Evolutionary conservation across 1,140 invertebrate genomes (phyloP), one percentile per base, ranked within the genome.

Genomic region (Euwallacea fornicatus): DNA sequence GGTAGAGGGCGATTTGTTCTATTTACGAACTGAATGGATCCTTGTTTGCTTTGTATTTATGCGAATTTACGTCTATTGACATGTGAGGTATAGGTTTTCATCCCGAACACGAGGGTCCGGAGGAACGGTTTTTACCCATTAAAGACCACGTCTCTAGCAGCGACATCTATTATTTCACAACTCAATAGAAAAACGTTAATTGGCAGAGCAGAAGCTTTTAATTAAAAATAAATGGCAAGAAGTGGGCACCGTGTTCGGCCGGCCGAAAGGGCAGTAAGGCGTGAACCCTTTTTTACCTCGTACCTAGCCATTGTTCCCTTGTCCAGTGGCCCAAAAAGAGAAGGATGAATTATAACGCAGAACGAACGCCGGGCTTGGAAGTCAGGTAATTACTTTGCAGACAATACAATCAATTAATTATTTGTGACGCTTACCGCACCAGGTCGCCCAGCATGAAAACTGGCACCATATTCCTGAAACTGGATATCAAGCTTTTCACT

Each of bases 401-500:
- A 80, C 79, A 80, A 80, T 80, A 77, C 79, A 74, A 80, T 80
- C 78, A 78, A 80, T 80, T 80, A 80, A 80, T 80, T 80, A 80
- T 74, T 71, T 75, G 72, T 78, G 77, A 78, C 78, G 78, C 69
- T 68, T 73, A 69, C 64, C 78, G 69, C 76, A 73, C 73, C 75
- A 78, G 78, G 77, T 79, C 75, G 76, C 63, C 15, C 63, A 59
- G 62, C 42, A 60, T 50, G 67, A 21, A 60, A 60, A 71, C 61
- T 46, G 62, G 69, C 16, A 16, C 33, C 10, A 8, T 43, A 69
- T 69, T 69, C 67, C 21, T 55, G 67, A 21, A 55, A 50, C 21
- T 33, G 21, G 21, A 33, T 33, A 33, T 33, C 21, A 33, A 33
- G 21, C 21, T 33, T 33, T 33, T 33, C 21, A 33, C 21, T 33